Conservation (phyloP, 37 sponge, comb jelly and placozoan species). For the Eunapius fragilis region DNA sequence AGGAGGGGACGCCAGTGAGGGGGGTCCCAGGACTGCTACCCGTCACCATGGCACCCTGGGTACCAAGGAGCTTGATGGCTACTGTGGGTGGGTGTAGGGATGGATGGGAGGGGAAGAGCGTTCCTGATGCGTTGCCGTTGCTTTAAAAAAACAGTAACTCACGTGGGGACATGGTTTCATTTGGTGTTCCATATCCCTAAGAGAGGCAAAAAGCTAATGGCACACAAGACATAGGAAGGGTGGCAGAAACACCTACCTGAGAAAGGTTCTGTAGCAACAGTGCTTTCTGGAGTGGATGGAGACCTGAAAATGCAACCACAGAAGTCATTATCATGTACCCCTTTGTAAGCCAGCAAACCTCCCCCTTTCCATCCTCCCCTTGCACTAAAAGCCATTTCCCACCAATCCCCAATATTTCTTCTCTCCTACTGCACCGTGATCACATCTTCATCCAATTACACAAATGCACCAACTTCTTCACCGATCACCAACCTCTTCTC, state of each 20-base stretch:
- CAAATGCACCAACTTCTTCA: too few relatives aligned
- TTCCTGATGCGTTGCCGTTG: neutral
- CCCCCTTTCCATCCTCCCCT: neutral
- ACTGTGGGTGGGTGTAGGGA: neutral
- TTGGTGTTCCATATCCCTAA: neutral
- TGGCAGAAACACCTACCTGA: neutral
- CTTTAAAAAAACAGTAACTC: neutral
- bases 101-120: neutral
- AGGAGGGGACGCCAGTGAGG: constrained; percentile 26
- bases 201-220: neutral
- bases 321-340: too few relatives aligned
- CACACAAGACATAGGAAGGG: neutral
- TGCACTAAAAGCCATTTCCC: too few relatives aligned
- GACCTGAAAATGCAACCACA: constrained; percentile 16
- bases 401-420: too few relatives aligned
- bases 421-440: too few relatives aligned
- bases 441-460: too few relatives aligned
- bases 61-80: neutral
- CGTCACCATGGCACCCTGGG: neutral
- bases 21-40: neutral
- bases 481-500: neutral
- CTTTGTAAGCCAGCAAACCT: too few relatives aligned
- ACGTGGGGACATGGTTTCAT: neutral
- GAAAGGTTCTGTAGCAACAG: constrained; percentile 65
- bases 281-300: constrained; percentile 86